phyloP scores from a whole-genome alignment of 2,888 invertebrate genomes.

The Altica lythri region DNA sequence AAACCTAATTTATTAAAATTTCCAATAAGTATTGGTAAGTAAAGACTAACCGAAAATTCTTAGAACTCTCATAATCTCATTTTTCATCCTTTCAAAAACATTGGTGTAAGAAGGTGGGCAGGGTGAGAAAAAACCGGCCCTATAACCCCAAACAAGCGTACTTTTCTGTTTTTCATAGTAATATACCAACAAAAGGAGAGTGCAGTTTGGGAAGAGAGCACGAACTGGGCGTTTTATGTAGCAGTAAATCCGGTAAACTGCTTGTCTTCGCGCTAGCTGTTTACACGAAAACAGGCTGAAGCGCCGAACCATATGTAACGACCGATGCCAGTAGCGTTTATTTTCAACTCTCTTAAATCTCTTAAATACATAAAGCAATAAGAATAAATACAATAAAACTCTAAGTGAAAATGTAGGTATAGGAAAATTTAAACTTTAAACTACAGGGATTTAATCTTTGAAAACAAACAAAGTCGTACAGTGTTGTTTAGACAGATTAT shows the following conservation, averaged over 20 bases:
- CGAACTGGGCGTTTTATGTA: conserved; percentile 46
- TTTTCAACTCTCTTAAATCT: too few relatives aligned
- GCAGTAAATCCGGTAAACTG: conserved; percentile 54
- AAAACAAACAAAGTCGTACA: too few relatives aligned
- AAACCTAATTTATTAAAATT: too few relatives aligned
- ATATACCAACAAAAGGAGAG: conserved; percentile 1
- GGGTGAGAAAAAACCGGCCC: conserved; percentile 1
- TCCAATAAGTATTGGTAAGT: too few relatives aligned
- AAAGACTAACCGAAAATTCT: not conserved
- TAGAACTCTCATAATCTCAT: not conserved
- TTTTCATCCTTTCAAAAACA: conserved; percentile 4
- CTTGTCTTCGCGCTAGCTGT: conserved; percentile 52
- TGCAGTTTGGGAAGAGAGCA: conserved; percentile 10
- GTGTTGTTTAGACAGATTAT: too few relatives aligned
- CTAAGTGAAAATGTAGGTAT: too few relatives aligned
- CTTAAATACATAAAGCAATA: too few relatives aligned
- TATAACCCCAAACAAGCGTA: conserved; percentile 11
- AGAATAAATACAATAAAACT: too few relatives aligned
- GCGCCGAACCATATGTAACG: conserved; percentile 49
- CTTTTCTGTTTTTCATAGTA: conserved; percentile 10
- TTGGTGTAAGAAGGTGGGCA: too few relatives aligned
- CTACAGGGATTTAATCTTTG: too few relatives aligned
- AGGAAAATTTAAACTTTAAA: too few relatives aligned
- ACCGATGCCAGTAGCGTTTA: conserved; percentile 29
- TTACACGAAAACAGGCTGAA: conserved; percentile 50